Evolutionary conservation across 2,113 vertebrate genomes (phyloP).

Genomic region (Cavia porcellus): DNA sequence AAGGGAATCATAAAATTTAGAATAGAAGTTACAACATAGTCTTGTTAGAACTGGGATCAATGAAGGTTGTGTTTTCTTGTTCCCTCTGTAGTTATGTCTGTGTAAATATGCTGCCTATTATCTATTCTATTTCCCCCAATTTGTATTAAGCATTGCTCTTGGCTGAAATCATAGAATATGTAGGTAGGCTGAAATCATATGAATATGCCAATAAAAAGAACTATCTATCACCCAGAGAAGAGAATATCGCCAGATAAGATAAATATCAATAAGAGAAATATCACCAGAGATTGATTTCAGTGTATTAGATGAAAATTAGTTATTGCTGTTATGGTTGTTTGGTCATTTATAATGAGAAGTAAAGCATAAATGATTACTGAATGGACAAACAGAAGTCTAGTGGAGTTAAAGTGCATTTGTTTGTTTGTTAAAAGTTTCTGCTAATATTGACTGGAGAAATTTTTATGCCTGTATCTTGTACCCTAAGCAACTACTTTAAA

Average conservation of each 20-base stretch:
- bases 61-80: not conserved
- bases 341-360: not conserved
- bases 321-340: not conserved
- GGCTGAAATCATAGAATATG: not conserved
- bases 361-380: not conserved
- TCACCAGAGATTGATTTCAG: not conserved
- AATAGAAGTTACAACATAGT: not conserved
- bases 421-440: not conserved
- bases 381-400: not conserved
- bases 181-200: not conserved
- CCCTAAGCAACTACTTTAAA: too few species aligned
- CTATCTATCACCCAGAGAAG: not conserved
- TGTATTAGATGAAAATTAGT: not conserved
- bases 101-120: not conserved
- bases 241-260: too few species aligned
- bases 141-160: not conserved
- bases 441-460: too few species aligned
- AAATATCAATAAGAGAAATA: not conserved
- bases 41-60: not conserved
- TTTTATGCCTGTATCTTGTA: too few species aligned
- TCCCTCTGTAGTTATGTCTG: not conserved
- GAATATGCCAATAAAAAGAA: not conserved
- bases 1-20: not conserved
- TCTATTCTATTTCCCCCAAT: not conserved
- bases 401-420: not conserved